Conservation (phyloP, 2,797 vertebrate genomes). For the Vultur gryphus region DNA sequence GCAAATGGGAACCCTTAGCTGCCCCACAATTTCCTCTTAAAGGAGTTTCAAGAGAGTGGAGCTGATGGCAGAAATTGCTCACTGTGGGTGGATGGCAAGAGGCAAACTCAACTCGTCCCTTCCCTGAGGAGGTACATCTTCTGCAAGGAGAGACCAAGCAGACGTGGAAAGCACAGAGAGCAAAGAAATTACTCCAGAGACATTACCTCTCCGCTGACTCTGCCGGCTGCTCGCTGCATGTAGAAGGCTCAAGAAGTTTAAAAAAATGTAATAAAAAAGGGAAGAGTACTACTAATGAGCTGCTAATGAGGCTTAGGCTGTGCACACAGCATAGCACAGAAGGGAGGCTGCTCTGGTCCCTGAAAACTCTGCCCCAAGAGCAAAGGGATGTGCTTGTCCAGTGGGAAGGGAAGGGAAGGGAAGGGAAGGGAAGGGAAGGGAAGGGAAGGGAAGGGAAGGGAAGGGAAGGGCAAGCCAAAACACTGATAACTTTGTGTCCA, state of each 20-base stretch:
- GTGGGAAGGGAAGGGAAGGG: too few relatives aligned
- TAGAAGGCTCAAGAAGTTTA: background rate
- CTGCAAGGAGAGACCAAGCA: background rate
- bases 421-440: too few relatives aligned
- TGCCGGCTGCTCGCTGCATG: background rate
- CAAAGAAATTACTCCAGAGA: background rate
- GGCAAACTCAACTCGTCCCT: background rate
- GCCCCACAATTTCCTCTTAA: background rate
- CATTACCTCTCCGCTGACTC: background rate
- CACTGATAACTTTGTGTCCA: rapidly evolving
- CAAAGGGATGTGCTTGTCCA: background rate
- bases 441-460: too few relatives aligned
- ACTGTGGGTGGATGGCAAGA: background rate
- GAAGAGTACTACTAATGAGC: background rate
- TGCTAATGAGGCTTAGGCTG: background rate
- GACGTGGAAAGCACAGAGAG: background rate
- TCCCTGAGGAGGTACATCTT: background rate
- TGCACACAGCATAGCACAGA: background rate
- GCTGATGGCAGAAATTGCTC: background rate
- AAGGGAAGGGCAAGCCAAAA: background rate
- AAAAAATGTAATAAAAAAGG: background rate
- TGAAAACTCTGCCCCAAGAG: background rate
- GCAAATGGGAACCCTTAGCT: background rate
- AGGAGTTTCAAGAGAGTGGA: background rate
- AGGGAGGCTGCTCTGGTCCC: background rate